Conservation (phyloP, 2,888 invertebrate species). For the Polyommatus iphigenia region DNA sequence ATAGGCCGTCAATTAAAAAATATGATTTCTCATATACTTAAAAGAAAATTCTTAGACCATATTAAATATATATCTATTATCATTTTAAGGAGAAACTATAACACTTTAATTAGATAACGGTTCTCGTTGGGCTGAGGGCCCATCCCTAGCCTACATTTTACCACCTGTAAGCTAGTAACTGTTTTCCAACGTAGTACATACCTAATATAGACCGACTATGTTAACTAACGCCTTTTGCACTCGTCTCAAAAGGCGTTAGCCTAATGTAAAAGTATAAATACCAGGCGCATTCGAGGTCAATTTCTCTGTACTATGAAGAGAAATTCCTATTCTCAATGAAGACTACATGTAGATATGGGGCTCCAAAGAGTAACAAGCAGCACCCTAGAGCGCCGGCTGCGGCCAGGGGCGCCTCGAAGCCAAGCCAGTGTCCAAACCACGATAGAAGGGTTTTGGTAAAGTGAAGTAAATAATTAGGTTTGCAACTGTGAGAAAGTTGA, state of each 20-base stretch:
- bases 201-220: constrained; percentile 25
- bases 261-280: constrained; percentile 24
- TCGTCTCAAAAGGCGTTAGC: constrained; percentile 19
- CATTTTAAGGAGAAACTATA: not conserved
- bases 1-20: no score
- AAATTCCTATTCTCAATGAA: not conserved
- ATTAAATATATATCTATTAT: no score
- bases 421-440: no score
- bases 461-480: no score
- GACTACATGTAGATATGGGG: not conserved
- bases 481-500: no score
- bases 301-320: not conserved
- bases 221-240: not conserved
- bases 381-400: no score
- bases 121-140: not conserved
- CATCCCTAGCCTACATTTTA: constrained; percentile 26
- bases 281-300: not conserved
- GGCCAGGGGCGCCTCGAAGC: no score
- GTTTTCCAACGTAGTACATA: constrained; percentile 29
- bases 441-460: no score
- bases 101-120: not conserved
- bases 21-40: no score
- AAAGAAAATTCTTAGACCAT: no score
- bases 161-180: constrained; percentile 30
- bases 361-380: no score